Conservation (phyloP, 2,888 invertebrate species). For the Oscheius sp. region DNA sequence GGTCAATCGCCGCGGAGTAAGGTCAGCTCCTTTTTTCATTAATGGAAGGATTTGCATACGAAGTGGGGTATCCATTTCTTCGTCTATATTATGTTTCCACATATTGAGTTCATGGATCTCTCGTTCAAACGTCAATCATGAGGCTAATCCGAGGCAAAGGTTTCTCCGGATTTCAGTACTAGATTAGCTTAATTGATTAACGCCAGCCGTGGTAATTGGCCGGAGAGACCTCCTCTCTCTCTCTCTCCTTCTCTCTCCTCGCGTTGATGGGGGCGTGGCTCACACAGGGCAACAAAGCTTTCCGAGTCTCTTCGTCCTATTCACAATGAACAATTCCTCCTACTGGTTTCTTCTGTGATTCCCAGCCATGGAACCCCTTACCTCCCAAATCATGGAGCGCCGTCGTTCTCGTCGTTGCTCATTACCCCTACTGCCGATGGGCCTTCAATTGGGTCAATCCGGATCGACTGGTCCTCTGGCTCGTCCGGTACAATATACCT, state of each 20-base stretch:
- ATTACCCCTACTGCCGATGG: constrained; percentile 33
- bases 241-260: no score
- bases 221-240: no score
- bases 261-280: constrained; percentile 13
- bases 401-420: constrained; percentile 39
- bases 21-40: constrained; percentile 11
- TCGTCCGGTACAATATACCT: constrained; percentile 30
- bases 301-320: no score
- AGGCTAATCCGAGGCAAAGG: background rate
- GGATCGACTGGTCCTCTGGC: constrained; percentile 24
- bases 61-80: background rate
- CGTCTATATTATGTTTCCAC: no score
- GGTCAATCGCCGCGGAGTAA: constrained; percentile 19
- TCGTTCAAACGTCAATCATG: constrained; percentile 4
- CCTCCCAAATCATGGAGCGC: constrained; percentile 7
- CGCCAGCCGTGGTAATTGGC: constrained; percentile 32
- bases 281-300: no score
- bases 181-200: constrained; percentile 33
- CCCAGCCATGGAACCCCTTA: background rate
- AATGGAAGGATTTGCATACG: background rate
- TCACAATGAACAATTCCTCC: background rate
- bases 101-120: background rate
- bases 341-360: background rate
- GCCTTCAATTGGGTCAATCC: constrained; percentile 27
- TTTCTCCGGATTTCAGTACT: background rate